Conservation (phyloP, 2,113 vertebrate species). For the Pionites leucogaster region DNA sequence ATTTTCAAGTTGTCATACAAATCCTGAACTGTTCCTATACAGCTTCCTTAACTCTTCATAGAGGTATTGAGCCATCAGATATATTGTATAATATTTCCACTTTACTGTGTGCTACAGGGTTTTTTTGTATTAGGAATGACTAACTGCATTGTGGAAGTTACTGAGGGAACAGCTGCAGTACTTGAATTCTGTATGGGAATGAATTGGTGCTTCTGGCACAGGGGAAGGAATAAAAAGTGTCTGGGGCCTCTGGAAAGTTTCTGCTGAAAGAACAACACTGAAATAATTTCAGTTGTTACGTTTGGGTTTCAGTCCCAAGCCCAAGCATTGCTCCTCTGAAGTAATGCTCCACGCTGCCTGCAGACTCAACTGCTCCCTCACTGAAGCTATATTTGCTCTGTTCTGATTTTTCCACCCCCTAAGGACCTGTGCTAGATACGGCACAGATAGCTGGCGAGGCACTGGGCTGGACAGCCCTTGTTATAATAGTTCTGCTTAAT, state of each 20-base stretch:
- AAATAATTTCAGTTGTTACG: slow-evolving; percentile 38
- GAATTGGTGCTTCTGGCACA: slow-evolving; percentile 28
- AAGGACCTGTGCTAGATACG: slow-evolving; percentile 47
- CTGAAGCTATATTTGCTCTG: slow-evolving; percentile 17
- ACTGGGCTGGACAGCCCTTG: not conserved
- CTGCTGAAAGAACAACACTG: slow-evolving; percentile 28
- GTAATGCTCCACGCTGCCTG: not conserved
- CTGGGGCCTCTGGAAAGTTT: slow-evolving; percentile 45
- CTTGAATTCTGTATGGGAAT: slow-evolving; percentile 31
- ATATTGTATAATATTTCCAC: not conserved
- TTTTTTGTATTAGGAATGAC: slow-evolving; percentile 55
- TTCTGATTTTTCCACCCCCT: slow-evolving; percentile 24
- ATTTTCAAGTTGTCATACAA: not conserved
- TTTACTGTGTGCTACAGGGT: slow-evolving; percentile 7
- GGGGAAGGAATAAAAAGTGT: slow-evolving; percentile 39
- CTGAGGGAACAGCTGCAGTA: slow-evolving; percentile 50
- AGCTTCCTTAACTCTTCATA: not conserved
- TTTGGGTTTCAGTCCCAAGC: slow-evolving; percentile 31
- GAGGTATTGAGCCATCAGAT: not conserved
- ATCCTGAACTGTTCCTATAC: not conserved
- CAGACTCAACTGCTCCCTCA: not conserved
- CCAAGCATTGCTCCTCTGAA: not conserved
- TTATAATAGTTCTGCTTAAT: not conserved
- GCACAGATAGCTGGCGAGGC: not conserved
- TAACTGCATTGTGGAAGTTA: slow-evolving; percentile 42